A percentile compares a stretch with the other conserved stretches of the same genome.
Evolutionary conservation across 2,888 invertebrate species (phyloP).

Genomic region (Agapetus fuscipes): DNA sequence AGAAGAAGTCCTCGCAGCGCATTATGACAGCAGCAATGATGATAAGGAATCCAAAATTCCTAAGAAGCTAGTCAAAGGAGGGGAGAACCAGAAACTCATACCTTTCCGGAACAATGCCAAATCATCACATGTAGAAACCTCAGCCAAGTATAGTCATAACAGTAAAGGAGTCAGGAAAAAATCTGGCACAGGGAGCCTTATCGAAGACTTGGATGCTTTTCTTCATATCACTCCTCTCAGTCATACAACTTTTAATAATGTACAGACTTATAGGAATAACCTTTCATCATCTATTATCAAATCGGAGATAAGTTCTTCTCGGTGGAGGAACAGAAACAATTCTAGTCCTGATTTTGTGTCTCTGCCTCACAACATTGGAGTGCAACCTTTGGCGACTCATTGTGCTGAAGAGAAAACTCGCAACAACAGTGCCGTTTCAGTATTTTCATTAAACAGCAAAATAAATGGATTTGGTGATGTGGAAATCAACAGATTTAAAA

Average conservation of each 20-base stretch:
- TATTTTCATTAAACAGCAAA: slow-evolving; percentile 8
- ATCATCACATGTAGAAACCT: slow-evolving; percentile 2
- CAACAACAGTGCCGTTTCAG: slow-evolving; percentile 16
- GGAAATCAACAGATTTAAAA: background rate
- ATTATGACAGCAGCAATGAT: slow-evolving; percentile 29
- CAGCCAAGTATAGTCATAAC: background rate
- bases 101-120: slow-evolving; percentile 5
- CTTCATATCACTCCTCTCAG: slow-evolving; percentile 41
- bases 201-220: slow-evolving; percentile 35
- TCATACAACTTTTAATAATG: slow-evolving; percentile 30
- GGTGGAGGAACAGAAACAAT: slow-evolving; percentile 35
- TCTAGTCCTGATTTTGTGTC: slow-evolving; percentile 31
- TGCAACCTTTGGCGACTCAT: background rate
- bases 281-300: slow-evolving; percentile 35
- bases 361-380: slow-evolving; percentile 7
- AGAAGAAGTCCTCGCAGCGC: slow-evolving; percentile 38
- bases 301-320: slow-evolving; percentile 40
- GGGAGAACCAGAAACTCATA: slow-evolving; percentile 5
- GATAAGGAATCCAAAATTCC: slow-evolving; percentile 4
- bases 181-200: slow-evolving; percentile 8
- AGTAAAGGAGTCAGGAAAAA: slow-evolving; percentile 3
- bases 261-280: slow-evolving; percentile 25
- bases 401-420: slow-evolving; percentile 7
- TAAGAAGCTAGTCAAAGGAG: slow-evolving; percentile 1
- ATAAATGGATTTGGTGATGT: slow-evolving; percentile 4